These are phyloP conservation scores for Botia kubotai DNA, from an alignment of 2,797 vertebrate genomes.

Conservation along the genomic window DNA sequence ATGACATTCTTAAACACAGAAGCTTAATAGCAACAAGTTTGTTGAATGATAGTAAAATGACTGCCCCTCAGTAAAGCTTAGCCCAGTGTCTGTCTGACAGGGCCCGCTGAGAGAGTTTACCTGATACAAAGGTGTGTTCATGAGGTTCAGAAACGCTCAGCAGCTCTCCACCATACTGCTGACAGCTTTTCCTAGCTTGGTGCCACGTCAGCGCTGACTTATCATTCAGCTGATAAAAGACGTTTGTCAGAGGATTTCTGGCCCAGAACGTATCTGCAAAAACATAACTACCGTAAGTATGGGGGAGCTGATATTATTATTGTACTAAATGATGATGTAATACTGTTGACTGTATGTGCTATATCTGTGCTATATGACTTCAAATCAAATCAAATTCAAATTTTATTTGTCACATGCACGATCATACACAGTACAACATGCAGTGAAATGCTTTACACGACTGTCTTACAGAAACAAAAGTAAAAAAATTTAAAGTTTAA, in stretches of 20 bases:
- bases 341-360: neutral
- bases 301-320: neutral
- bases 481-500: too few relatives aligned
- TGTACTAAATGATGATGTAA: too few relatives aligned
- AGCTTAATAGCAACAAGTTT: too few relatives aligned
- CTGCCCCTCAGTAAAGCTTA: too few relatives aligned
- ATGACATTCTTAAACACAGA: too few relatives aligned
- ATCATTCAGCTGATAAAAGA: slow-evolving; percentile 84
- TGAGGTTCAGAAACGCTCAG: slow-evolving; percentile 83
- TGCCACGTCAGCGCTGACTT: slow-evolving; percentile 84
- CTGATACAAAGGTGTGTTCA: slow-evolving; percentile 85
- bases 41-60: neutral
- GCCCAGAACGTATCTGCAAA: slow-evolving; percentile 71
- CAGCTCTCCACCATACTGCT: slow-evolving; percentile 83
- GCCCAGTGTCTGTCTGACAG: neutral
- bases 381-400: too few relatives aligned
- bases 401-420: too few relatives aligned
- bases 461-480: too few relatives aligned
- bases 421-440: too few relatives aligned
- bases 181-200: slow-evolving; percentile 89
- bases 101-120: slow-evolving; percentile 68
- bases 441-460: too few relatives aligned
- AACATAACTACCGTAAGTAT: neutral
- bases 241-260: slow-evolving; percentile 79
- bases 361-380: neutral